Conservation (phyloP, 2,113 vertebrate species). For the Heterochromis multidens region DNA sequence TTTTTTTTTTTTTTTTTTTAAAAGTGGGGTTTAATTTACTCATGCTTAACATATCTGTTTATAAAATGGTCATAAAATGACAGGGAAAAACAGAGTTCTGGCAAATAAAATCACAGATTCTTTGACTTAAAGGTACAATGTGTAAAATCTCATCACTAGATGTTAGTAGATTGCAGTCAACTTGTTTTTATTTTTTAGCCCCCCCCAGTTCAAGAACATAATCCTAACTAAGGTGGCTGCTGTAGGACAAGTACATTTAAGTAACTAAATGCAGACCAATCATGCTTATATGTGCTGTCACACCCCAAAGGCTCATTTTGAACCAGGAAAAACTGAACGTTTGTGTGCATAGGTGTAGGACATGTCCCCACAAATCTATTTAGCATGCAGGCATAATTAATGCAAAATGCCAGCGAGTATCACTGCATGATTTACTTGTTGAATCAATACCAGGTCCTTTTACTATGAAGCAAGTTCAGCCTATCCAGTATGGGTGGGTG, state of each 20-base stretch:
- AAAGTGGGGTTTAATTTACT: not conserved
- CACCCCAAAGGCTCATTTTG: not conserved
- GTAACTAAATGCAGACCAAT: not conserved
- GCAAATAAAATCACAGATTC: not conserved
- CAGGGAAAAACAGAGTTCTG: not conserved
- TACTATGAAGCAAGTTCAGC: too few relatives aligned
- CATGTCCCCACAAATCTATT: accelerated
- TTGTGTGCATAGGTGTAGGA: not conserved
- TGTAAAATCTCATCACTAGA: too few relatives aligned
- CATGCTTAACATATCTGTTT: not conserved
- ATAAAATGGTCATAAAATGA: too few relatives aligned
- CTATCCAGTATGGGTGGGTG: too few relatives aligned
- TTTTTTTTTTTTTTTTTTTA: not conserved
- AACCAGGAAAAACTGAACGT: not conserved
- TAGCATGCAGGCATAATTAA: not conserved
- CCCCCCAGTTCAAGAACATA: too few relatives aligned
- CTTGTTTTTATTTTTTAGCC: not conserved
- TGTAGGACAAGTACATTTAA: too few relatives aligned
- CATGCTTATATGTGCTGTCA: not conserved
- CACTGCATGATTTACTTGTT: too few relatives aligned
- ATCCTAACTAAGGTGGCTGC: too few relatives aligned
- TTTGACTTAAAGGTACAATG: too few relatives aligned
- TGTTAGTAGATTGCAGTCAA: too few relatives aligned
- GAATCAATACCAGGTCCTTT: too few relatives aligned
- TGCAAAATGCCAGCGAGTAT: too few relatives aligned